Conservation (phyloP, 2,113 vertebrate species). For the Bubo scandiacus region DNA sequence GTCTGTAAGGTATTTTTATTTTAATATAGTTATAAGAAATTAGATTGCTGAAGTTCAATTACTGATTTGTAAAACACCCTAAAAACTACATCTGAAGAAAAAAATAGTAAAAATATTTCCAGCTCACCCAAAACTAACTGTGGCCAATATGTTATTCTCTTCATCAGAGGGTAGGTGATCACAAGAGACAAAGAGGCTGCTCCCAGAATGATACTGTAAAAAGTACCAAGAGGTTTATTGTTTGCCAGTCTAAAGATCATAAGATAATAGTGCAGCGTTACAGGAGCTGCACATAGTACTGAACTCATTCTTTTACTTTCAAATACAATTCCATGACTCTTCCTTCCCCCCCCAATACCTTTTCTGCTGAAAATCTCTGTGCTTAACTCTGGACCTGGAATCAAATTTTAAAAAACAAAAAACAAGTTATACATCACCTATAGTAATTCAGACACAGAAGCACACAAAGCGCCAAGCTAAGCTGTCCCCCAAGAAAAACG, state of each 20-base stretch:
- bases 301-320: background rate
- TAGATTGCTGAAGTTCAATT: background rate
- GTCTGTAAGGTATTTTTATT: background rate
- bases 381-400: background rate
- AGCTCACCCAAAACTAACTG: constrained; percentile 88
- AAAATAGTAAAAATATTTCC: background rate
- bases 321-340: background rate
- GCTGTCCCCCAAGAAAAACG: constrained; percentile 88
- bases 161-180: constrained; percentile 91
- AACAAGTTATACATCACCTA: constrained; percentile 74
- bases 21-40: background rate
- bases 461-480: constrained; percentile 86
- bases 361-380: background rate
- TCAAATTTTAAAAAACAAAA: background rate
- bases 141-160: constrained; percentile 95
- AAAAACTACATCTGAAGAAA: background rate
- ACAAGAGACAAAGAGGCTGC: constrained; percentile 89
- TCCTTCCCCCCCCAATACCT: background rate
- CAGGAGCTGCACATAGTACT: background rate
- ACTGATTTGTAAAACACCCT: background rate
- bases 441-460: constrained; percentile 95
- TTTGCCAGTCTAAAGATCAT: background rate
- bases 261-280: background rate
- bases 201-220: constrained; percentile 85
- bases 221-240: background rate